These are phyloP conservation scores for Invenusta paracnida DNA, from an alignment of 2,888 invertebrate genomes.

Conservation along the genomic window DNA sequence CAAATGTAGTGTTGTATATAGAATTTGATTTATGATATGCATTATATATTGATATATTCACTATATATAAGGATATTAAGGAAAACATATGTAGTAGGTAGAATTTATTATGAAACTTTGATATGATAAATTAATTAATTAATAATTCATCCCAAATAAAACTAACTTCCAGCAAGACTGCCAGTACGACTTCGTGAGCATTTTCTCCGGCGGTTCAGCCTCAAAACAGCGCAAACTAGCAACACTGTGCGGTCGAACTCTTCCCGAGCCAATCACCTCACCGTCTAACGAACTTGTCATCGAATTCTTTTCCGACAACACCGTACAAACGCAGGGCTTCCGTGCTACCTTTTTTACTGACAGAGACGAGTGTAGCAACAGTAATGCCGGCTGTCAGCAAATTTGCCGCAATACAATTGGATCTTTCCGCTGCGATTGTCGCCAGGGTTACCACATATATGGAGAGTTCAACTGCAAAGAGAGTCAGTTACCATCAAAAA, in stretches of 20 bases:
- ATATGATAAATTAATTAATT: no score
- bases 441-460: conserved; percentile 88
- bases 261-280: conserved; percentile 83
- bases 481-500: conserved; percentile 63
- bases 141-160: no score
- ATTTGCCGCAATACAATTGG: conserved; percentile 89
- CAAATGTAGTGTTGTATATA: no score
- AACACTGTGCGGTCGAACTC: conserved; percentile 74
- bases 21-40: no score
- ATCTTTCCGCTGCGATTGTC: conserved; percentile 85
- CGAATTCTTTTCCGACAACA: conserved; percentile 87
- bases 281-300: conserved; percentile 83
- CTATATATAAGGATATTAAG: no score
- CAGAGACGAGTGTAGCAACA: conserved; percentile 87
- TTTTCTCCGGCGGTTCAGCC: conserved; percentile 68
- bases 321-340: conserved; percentile 90
- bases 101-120: no score
- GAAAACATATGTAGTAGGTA: no score
- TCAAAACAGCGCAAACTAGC: conserved; percentile 69
- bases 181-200: conserved; percentile 89
- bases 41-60: no score
- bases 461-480: conserved; percentile 95
- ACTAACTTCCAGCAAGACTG: conserved; percentile 82
- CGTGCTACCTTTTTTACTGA: conserved; percentile 90
- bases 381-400: conserved; percentile 95